Conservation (phyloP, 2,888 invertebrate genomes). For the Volucella zonaria region DNA sequence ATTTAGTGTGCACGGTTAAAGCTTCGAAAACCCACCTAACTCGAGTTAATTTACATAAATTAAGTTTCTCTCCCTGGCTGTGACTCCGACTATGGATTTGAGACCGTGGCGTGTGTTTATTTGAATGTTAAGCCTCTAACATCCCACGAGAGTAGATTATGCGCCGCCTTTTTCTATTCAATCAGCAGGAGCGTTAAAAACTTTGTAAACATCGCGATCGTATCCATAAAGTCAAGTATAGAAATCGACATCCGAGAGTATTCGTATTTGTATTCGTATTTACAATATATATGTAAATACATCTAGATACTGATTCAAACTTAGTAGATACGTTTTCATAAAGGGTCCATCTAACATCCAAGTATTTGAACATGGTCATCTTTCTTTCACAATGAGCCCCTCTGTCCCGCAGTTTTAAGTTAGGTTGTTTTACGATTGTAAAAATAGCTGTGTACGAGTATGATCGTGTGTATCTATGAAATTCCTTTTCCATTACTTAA, state of each 20-base stretch:
- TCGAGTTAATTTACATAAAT: constrained; percentile 66
- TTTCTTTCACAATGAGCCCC: constrained; percentile 40
- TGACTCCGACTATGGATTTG: neutral
- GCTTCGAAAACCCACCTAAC: constrained; percentile 25
- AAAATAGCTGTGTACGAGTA: too few species aligned
- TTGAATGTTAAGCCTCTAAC: constrained; percentile 37
- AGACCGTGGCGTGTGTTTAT: constrained; percentile 13
- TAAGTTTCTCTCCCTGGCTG: constrained; percentile 51
- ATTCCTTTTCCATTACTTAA: constrained; percentile 74
- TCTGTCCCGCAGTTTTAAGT: constrained; percentile 24
- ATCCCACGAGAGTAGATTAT: constrained; percentile 23
- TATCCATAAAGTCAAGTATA: constrained; percentile 41
- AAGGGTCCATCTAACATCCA: constrained; percentile 49
- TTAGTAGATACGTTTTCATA: neutral
- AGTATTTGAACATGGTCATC: constrained; percentile 54
- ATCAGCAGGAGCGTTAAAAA: constrained; percentile 63
- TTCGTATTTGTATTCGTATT: neutral
- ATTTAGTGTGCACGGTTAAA: constrained; percentile 28
- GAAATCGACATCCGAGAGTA: constrained; percentile 36
- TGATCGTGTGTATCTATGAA: constrained; percentile 48
- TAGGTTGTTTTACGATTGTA: constrained; percentile 30
- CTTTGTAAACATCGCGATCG: constrained; percentile 68
- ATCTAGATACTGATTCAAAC: too few species aligned
- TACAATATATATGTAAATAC: too few species aligned
- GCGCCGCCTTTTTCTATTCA: constrained; percentile 38